These are phyloP conservation scores for Procavia capensis DNA, from an alignment of 2,113 vertebrate genomes.

Conservation along the genomic window DNA sequence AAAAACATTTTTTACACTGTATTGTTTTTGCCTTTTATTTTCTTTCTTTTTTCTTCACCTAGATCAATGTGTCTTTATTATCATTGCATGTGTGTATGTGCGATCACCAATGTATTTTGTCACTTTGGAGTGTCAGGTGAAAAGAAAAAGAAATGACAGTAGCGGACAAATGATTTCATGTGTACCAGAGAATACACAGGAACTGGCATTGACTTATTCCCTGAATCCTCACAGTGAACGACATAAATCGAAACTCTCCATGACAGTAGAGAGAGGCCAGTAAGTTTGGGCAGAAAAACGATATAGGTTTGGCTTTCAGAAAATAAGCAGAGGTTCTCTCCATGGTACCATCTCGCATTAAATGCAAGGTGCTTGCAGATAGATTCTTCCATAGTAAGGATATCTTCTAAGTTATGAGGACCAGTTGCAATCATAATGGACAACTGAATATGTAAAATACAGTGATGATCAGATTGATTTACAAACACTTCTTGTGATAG, in stretches of 20 bases:
- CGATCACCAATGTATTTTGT: conserved; percentile 33
- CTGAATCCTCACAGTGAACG: conserved; percentile 53
- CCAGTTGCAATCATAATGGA: neutral
- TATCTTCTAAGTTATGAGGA: neutral
- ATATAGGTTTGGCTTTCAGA: conserved; percentile 5
- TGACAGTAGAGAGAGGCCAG: conserved; percentile 59
- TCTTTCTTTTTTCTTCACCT: neutral
- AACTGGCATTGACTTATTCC: conserved; percentile 57
- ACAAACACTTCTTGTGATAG: neutral
- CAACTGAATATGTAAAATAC: neutral
- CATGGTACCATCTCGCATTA: neutral
- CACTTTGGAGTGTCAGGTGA: conserved; percentile 35
- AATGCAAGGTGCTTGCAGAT: neutral
- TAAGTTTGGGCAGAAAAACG: conserved; percentile 20
- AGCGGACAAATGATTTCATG: conserved; percentile 57
- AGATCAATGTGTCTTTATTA: neutral
- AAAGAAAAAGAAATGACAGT: conserved; percentile 59
- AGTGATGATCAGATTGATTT: neutral
- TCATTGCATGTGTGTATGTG: neutral
- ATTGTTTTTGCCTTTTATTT: neutral
- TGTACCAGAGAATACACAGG: conserved; percentile 45
- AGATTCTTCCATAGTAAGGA: neutral
- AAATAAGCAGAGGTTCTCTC: neutral
- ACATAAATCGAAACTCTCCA: conserved; percentile 66
- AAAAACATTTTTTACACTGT: neutral